phyloP scores from a whole-genome alignment of 2,113 vertebrate species.

The Dryoscopus gambensis region DNA sequence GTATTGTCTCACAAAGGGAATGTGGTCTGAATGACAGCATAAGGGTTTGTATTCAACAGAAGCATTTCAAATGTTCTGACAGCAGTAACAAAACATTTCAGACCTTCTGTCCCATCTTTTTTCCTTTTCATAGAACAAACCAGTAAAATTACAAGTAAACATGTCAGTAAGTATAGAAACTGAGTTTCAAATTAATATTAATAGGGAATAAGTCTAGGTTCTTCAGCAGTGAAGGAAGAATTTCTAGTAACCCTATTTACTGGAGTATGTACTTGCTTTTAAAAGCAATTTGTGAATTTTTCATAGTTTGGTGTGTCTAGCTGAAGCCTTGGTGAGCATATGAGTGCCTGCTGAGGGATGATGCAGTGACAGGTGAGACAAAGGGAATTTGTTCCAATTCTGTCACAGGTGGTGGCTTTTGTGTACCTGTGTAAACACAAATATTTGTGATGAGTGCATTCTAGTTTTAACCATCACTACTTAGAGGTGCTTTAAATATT shows the following conservation, averaged over 20 bases:
- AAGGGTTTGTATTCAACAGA: background rate
- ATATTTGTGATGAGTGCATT: background rate
- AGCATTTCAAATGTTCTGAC: conserved; percentile 24
- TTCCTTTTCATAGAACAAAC: background rate
- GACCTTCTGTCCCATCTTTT: background rate
- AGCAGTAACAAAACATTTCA: conserved; percentile 40
- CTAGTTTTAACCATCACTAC: background rate
- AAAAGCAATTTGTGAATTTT: background rate
- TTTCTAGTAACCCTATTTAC: background rate
- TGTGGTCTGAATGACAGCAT: background rate
- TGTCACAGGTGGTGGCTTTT: background rate
- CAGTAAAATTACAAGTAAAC: conserved; percentile 6
- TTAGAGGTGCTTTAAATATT: background rate
- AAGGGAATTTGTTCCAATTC: background rate
- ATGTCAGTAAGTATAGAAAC: conserved; percentile 13
- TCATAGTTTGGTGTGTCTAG: background rate
- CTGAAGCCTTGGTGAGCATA: background rate
- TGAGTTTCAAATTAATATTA: background rate
- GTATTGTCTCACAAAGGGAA: background rate
- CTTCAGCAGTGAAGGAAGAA: background rate
- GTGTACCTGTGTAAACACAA: background rate
- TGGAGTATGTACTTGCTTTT: background rate
- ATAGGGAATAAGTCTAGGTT: background rate
- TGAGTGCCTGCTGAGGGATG: background rate
- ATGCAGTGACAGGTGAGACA: background rate